phyloP scores from a whole-genome alignment of 2,888 invertebrate species.

The Cheilosia impressa region DNA sequence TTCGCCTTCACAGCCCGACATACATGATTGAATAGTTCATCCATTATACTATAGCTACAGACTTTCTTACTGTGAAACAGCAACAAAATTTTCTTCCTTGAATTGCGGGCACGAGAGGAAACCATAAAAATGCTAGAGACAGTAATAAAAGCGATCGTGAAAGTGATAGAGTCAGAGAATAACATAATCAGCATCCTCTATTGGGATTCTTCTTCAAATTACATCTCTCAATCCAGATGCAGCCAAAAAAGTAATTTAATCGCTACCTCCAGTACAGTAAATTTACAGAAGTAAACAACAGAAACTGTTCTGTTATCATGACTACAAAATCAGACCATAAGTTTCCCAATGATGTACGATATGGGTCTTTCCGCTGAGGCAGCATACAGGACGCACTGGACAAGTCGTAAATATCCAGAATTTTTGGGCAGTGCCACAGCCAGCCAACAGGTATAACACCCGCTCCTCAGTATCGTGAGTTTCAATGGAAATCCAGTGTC shows the following conservation, averaged over 20 bases:
- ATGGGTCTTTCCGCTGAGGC: conserved; percentile 61
- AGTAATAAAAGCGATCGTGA: conserved; percentile 47
- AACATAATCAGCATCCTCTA: conserved; percentile 51
- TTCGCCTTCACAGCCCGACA: too few relatives aligned
- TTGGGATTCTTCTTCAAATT: conserved; percentile 27
- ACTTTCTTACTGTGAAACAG: background rate
- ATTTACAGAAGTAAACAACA: conserved; percentile 15
- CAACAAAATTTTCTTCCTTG: conserved; percentile 9
- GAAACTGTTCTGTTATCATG: conserved; percentile 50
- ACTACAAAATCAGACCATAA: conserved; percentile 64
- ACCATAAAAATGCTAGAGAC: conserved; percentile 33
- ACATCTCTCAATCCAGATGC: conserved; percentile 24
- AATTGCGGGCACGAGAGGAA: conserved; percentile 45
- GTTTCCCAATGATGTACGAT: conserved; percentile 68
- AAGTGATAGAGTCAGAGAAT: conserved; percentile 53
- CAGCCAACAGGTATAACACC: conserved; percentile 54
- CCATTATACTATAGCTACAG: too few relatives aligned
- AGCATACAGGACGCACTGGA: conserved; percentile 60
- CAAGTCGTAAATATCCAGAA: conserved; percentile 70
- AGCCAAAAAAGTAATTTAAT: conserved; percentile 36
- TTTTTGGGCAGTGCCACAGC: conserved; percentile 52
- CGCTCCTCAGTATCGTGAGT: conserved; percentile 42
- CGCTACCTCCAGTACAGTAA: conserved; percentile 8
- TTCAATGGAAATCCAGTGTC: conserved; percentile 70
- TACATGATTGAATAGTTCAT: too few relatives aligned